phyloP scores from a whole-genome alignment of 1,140 invertebrate species.

The Ostrea denselamellosa region DNA sequence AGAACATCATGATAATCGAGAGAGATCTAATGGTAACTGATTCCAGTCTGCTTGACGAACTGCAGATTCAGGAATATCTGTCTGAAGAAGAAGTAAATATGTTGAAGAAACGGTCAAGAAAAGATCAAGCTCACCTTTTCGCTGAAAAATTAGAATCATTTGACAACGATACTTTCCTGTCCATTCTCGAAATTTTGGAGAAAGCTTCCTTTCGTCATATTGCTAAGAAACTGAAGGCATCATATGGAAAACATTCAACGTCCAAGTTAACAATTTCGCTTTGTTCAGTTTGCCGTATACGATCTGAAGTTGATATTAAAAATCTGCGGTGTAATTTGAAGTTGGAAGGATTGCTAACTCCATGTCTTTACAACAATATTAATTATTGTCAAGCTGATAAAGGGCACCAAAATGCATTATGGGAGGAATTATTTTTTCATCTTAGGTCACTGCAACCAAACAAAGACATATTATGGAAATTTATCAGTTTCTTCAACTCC shows the following conservation, averaged over 20 bases:
- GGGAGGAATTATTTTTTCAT: neutral
- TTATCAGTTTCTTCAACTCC: neutral
- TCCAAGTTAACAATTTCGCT: neutral
- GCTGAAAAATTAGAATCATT: neutral
- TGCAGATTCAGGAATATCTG: neutral
- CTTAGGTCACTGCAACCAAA: neutral
- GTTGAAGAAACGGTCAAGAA: neutral
- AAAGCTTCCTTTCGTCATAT: constrained; percentile 2
- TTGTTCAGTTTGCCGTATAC: neutral
- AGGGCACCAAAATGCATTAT: neutral
- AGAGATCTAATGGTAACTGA: neutral
- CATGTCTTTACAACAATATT: neutral
- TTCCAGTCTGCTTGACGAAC: neutral
- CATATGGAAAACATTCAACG: neutral
- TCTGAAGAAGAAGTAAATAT: neutral
- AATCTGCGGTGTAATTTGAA: neutral
- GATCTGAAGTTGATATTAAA: neutral
- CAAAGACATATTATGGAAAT: neutral
- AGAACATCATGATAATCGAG: neutral
- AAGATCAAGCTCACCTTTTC: neutral
- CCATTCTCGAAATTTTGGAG: neutral
- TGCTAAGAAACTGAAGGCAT: neutral
- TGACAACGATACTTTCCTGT: neutral
- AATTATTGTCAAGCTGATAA: neutral
- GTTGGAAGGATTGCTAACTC: neutral